Evolutionary conservation across 1,140 invertebrate genomes (phyloP).

Genomic region (Globodera rostochiensis): DNA sequence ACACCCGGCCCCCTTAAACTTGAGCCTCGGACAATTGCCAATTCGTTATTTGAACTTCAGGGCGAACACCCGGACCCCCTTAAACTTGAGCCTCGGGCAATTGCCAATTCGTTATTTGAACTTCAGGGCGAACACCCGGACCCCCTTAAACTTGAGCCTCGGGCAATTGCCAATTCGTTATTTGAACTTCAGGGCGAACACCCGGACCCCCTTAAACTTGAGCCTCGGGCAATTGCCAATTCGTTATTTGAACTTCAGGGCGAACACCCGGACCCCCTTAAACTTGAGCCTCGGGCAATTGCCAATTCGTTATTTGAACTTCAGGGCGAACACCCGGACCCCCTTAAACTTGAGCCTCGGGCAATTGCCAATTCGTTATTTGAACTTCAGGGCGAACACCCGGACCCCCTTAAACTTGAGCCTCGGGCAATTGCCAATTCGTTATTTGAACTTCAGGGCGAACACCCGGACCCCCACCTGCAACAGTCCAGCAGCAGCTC

Average conservation of each 20-base stretch:
- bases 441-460: neutral
- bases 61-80: neutral
- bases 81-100: neutral
- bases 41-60: neutral
- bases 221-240: no score
- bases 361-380: no score
- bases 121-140: neutral
- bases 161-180: no score
- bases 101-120: no score
- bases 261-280: neutral
- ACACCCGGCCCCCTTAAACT: neutral
- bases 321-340: neutral
- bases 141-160: neutral
- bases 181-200: conserved; percentile 1
- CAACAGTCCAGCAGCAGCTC: conserved; percentile 10
- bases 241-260: neutral
- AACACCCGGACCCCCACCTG: neutral
- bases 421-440: no score
- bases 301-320: neutral
- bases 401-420: neutral
- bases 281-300: neutral
- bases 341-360: neutral
- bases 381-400: neutral
- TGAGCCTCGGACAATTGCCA: no score
- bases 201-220: neutral